Base-by-base conservation (phyloP, 2,888 invertebrate species). In the Lydus trimaculatus region DNA sequence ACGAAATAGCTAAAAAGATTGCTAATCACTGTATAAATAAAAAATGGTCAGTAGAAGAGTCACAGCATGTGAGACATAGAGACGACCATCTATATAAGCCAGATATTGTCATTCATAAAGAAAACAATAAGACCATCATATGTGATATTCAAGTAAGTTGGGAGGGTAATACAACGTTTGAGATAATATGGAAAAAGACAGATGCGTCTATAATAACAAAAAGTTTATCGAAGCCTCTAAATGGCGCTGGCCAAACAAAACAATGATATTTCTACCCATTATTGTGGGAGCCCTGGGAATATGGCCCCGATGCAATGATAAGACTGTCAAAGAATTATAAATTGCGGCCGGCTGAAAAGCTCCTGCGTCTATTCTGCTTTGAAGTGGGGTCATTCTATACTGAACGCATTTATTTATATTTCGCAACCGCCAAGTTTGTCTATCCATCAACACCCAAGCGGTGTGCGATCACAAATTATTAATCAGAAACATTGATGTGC, bases 211-310 rank as follows among this genome's bases (percentile, higher is more conserved):
- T 48, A 61, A 75, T 62, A n/a, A n/a, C n/a, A n/a, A n/a, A n/a
- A n/a, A n/a, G n/a, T n/a, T n/a, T n/a, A n/a, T n/a, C n/a, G n/a
- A n/a, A n/a, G n/a, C n/a, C n/a, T n/a, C n/a, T n/a, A n/a, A n/a
- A n/a, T n/a, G n/a, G n/a, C n/a, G n/a, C n/a, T n/a, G n/a, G n/a
- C n/a, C n/a, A n/a, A 67, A 72, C 31, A 48, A 39, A 13, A 17
- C 31, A 4, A 9, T 71, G 13, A 52, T 56, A 0, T 65, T 71
- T 33, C 20, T 60, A 20, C 77, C 76, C 6, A 13, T 76, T 0
- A 72, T 74, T 20, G 66, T 78, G 20, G 77, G 77, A 6, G 76
- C 77, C 13, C 61, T 75, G 9, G 77, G 78, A 7, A 71, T 75
- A 13, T 78, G 77, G 78, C 76, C 76, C 17, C 28, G 70, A 1